Conservation (phyloP, 1,140 invertebrate genomes). For the Pachyrhynchus sulphureomaculatus region DNA sequence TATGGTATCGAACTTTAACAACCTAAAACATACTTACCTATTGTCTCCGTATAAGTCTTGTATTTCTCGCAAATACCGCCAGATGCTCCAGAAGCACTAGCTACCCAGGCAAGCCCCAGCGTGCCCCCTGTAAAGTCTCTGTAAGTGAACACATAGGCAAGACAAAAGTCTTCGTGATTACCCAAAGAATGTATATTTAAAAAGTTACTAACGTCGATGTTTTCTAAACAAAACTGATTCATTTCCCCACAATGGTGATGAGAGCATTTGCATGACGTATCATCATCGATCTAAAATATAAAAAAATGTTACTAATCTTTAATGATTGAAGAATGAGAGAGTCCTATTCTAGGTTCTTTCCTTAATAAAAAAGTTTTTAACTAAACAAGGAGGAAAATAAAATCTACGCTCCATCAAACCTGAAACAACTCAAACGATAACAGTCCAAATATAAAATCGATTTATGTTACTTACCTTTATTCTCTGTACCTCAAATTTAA, state of each 20-base stretch:
- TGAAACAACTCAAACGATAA: too few species aligned
- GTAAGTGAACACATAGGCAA: slow-evolving; percentile 99
- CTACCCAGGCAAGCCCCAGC: slow-evolving; percentile 94
- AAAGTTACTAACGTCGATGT: slow-evolving; percentile 99
- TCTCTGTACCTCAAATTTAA: slow-evolving; percentile 97
- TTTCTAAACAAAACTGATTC: slow-evolving; percentile 95
- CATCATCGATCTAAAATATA: slow-evolving; percentile 85
- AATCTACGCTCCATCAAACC: too few species aligned
- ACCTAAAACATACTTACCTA: slow-evolving; percentile 54
- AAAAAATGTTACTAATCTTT: too few species aligned
- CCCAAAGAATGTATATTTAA: slow-evolving; percentile 95
- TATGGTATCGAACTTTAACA: too few species aligned
- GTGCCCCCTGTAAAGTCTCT: slow-evolving; percentile 54
- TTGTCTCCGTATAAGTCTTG: slow-evolving; percentile 94
- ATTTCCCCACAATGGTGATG: slow-evolving; percentile 66
- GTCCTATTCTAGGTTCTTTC: too few species aligned
- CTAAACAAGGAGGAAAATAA: too few species aligned
- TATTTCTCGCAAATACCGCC: slow-evolving; percentile 99
- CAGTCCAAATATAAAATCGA: too few species aligned
- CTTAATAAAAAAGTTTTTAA: too few species aligned
- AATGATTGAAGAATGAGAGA: too few species aligned
- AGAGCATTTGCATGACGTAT: slow-evolving; percentile 70
- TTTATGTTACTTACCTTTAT: slow-evolving; percentile 76
- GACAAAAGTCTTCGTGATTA: slow-evolving; percentile 97
- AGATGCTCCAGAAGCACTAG: slow-evolving; percentile 90